These are phyloP conservation scores for Agelas oroides DNA, from an alignment of 37 sponge, comb jelly and placozoan genomes.

Conservation along the genomic window DNA sequence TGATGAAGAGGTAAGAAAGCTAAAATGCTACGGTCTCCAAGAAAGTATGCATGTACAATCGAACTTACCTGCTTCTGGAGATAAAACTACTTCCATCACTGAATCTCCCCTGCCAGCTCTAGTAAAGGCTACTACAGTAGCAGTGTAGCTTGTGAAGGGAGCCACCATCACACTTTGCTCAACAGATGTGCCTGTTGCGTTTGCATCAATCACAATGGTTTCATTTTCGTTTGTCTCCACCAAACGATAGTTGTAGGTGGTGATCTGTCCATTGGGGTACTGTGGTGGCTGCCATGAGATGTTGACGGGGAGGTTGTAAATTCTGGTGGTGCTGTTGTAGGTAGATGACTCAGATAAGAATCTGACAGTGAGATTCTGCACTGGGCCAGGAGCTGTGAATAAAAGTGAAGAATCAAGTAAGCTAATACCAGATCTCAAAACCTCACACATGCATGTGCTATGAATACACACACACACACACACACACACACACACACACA, in stretches of 20 bases:
- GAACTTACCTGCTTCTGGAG: constrained; percentile 56
- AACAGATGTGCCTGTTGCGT: not conserved
- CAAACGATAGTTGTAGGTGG: too few relatives aligned
- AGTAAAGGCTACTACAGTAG: not conserved
- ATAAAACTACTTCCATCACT: not conserved
- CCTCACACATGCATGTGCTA: too few relatives aligned
- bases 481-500: too few relatives aligned
- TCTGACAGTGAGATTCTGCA: not conserved
- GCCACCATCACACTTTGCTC: not conserved
- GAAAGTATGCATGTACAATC: too few relatives aligned
- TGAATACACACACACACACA: too few relatives aligned
- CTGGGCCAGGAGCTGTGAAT: constrained; percentile 20
- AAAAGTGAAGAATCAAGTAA: too few relatives aligned
- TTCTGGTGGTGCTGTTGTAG: not conserved
- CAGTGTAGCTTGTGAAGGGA: constrained; percentile 33
- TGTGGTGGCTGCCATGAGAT: constrained; percentile 57
- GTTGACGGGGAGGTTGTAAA: not conserved
- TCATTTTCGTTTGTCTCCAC: too few relatives aligned
- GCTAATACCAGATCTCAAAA: too few relatives aligned
- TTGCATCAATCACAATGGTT: too few relatives aligned
- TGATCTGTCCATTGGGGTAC: constrained; percentile 28
- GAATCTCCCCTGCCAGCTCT: not conserved
- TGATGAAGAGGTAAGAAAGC: too few relatives aligned
- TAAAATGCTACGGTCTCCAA: too few relatives aligned
- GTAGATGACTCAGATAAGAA: not conserved